Evolutionary conservation across 2,888 invertebrate genomes (phyloP), one percentile per base, ranked within the genome.

Genomic region (Yponomeuta cagnagella): DNA sequence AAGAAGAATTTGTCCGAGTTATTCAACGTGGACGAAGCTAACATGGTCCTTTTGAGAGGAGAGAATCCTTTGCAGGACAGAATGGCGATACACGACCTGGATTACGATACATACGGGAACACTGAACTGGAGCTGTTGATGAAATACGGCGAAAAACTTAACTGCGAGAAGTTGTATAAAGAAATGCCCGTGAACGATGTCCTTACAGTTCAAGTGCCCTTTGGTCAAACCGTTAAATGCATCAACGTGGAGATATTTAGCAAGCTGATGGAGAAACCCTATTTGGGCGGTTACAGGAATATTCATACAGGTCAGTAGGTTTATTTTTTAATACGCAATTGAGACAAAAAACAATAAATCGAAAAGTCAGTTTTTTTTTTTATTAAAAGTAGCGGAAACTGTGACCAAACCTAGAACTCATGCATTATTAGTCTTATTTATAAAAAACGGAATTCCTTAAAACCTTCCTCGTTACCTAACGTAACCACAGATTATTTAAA

Each of bases 231-330:
- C 2, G 63, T 84, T 2, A 91, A 88, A 74, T 85, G 88, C 76
- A 79, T 93, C 10, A 93, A 90, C 75, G 93, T 93, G 15, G 93
- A 93, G 82, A 83, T 93, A 79, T 91, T 90, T 75, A 86, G 82
- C 10, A 83, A 87, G 37, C 83, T 82, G 0, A 95, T 95, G 63
- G 80, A 91, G 64, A 98, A 97, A 80, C 96, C 97, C 0, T 96
- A 95, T 87, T 86, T 96, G 75, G 97, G 97, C 70, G 98, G 98
- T 52, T 98, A 96, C 86, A 92, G 93, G 73, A 94, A 98, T 83
- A 93, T 93, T 75, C 81, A 93, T 70, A 96, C 95, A 71, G 95
- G 95, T 92, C 82, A 43, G 33, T 33, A 33, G 33, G 33, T 33
- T 23, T 23, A 23, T 23, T 23, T 23, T 23, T 23, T 23, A 23